A percentile compares a stretch with the other conserved stretches of the same genome.
Conservation (phyloP, 2,888 invertebrate genomes). For the Cataglyphis cursor region DNA sequence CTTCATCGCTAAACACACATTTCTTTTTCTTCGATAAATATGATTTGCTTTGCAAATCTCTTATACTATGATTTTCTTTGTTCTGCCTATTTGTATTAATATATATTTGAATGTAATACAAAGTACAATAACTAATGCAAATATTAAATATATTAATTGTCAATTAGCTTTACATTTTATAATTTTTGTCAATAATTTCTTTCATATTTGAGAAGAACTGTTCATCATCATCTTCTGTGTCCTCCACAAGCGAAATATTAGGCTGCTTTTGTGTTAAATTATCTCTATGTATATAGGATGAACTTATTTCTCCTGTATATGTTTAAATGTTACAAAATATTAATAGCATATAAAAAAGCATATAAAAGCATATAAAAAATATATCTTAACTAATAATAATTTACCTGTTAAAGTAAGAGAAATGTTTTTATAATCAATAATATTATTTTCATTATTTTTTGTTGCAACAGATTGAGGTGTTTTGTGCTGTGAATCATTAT, state of each 20-base stretch:
- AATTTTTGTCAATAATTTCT: slow-evolving; percentile 50
- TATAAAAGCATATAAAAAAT: background rate
- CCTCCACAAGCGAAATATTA: background rate
- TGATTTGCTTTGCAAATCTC: background rate
- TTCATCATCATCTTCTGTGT: slow-evolving; percentile 62
- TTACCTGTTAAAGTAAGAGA: slow-evolving; percentile 24
- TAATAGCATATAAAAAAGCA: background rate
- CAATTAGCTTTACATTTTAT: slow-evolving; percentile 52
- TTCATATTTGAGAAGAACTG: slow-evolving; percentile 60
- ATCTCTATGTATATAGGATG: slow-evolving; percentile 59
- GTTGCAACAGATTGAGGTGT: background rate
- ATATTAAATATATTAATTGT: background rate
- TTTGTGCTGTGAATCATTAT: background rate
- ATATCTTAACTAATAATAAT: background rate
- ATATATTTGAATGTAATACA: background rate
- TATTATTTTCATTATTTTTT: background rate
- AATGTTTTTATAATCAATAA: slow-evolving; percentile 42
- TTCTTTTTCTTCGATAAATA: slow-evolving; percentile 45
- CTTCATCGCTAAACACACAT: slow-evolving; percentile 52
- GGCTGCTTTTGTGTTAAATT: slow-evolving; percentile 17
- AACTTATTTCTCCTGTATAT: slow-evolving; percentile 64
- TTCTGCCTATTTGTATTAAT: slow-evolving; percentile 45
- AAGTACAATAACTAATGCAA: background rate
- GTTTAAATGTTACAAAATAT: background rate
- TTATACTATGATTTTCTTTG: slow-evolving; percentile 47